phyloP scores from a whole-genome alignment of 2,888 invertebrate genomes.

The Sarcophaga subvicina region DNA sequence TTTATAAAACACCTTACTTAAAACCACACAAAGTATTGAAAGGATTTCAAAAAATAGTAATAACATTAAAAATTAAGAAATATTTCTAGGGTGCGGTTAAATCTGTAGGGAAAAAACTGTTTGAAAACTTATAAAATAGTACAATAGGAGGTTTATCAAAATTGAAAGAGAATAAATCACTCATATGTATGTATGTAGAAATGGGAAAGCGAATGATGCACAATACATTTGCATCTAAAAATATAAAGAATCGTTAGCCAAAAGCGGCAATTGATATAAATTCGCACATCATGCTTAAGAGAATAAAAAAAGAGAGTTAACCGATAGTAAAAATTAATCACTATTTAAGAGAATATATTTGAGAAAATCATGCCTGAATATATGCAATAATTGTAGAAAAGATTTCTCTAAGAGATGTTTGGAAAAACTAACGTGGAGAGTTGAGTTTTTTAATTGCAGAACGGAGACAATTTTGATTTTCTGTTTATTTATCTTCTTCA shows the following conservation, averaged over 20 bases:
- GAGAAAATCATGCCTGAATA: not conserved
- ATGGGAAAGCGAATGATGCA: not conserved
- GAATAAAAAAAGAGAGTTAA: conserved; percentile 20
- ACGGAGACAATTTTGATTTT: conserved; percentile 15
- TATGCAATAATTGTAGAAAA: too few species aligned
- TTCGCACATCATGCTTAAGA: conserved; percentile 12
- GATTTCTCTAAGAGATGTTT: too few species aligned
- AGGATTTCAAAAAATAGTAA: conserved; percentile 27
- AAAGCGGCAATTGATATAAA: conserved; percentile 30
- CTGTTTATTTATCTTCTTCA: conserved; percentile 42
- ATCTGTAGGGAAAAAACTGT: conserved; percentile 2
- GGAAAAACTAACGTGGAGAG: too few species aligned
- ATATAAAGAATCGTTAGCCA: conserved; percentile 9
- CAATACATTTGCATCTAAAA: conserved; percentile 44
- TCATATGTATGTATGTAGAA: not conserved
- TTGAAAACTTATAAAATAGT: conserved; percentile 10
- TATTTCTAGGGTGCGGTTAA: conserved; percentile 66
- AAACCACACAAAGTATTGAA: conserved; percentile 47
- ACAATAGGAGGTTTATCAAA: conserved; percentile 19
- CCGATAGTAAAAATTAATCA: not conserved
- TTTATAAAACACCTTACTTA: conserved; percentile 68
- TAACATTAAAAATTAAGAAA: conserved; percentile 47
- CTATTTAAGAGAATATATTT: not conserved
- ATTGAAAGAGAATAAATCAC: conserved; percentile 18
- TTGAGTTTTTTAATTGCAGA: conserved; percentile 13